Percentiles rank a stretch among this genome's conserved stretches.
Conservation (phyloP, 1,140 invertebrate genomes). For the Acromyrmex heyeri region DNA sequence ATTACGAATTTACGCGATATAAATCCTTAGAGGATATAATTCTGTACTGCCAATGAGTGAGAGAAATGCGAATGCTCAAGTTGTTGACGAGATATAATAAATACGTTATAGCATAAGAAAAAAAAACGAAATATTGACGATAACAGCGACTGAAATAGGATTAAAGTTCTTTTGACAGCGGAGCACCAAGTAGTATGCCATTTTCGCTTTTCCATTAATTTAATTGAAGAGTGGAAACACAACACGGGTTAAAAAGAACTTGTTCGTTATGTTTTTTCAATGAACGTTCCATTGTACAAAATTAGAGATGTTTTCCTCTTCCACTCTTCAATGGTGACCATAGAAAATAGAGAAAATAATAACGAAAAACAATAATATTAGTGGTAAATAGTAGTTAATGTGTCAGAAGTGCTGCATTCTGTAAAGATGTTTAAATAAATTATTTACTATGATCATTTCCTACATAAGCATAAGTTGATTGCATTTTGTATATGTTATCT, state of each 20-base stretch:
- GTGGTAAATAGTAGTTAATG: slow-evolving; percentile 74
- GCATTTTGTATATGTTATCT: slow-evolving; percentile 62
- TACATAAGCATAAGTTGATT: slow-evolving; percentile 65
- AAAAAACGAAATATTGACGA: slow-evolving; percentile 29
- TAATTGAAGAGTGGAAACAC: slow-evolving; percentile 76
- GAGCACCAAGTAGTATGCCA: slow-evolving; percentile 70
- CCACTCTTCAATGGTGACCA: slow-evolving; percentile 75
- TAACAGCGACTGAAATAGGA: slow-evolving; percentile 50
- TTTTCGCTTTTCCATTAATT: slow-evolving; percentile 67
- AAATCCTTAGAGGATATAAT: slow-evolving; percentile 34
- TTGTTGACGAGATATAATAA: slow-evolving; percentile 57
- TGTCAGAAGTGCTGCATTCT: slow-evolving; percentile 79
- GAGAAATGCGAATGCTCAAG: slow-evolving; percentile 58
- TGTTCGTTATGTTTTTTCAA: slow-evolving; percentile 61
- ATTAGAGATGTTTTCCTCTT: slow-evolving; percentile 70
- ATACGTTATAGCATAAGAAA: slow-evolving; percentile 45
- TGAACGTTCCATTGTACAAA: slow-evolving; percentile 75
- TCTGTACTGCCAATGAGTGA: slow-evolving; percentile 59
- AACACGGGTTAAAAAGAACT: slow-evolving; percentile 43
- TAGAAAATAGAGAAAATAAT: slow-evolving; percentile 76
- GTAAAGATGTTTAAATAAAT: slow-evolving; percentile 72
- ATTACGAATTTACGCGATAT: slow-evolving; percentile 17
- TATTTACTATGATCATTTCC: slow-evolving; percentile 58
- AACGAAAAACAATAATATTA: slow-evolving; percentile 76
- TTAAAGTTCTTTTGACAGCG: slow-evolving; percentile 45